Evolutionary conservation across 2,888 invertebrate species (phyloP), one percentile per base, ranked within the genome.

Genomic region (Phaonia tiefii): DNA sequence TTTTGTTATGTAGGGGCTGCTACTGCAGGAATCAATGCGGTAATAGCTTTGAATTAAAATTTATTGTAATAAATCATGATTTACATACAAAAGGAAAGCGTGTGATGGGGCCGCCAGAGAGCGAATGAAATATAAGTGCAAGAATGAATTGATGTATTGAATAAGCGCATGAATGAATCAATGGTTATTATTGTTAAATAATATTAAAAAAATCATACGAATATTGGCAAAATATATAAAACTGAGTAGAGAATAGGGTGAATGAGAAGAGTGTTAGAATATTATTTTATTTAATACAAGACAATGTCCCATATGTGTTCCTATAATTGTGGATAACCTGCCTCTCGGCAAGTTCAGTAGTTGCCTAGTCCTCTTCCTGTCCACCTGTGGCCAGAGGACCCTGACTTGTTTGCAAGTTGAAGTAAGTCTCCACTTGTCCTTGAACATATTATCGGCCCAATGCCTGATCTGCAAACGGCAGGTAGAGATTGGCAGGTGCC

Each of bases 41-140:
- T 75, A 78, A 81, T 81, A 75, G 78, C 63, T 78, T 75, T 78
- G 78, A 78, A 81, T 81, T 81, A 81, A 81, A 81, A 81, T 77
- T 81, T 75, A 81, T 78, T 81, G 75, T 78, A 78, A 75, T 81
- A 81, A 81, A 81, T 81, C 81, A 81, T 81, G 77, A 78, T 81
- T 75, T 75, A 72, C 75, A 78, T 77, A 54, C 74, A 60, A 75
- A 77, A 49, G 37, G 70, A 42, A 39, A 11, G 1, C 31, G 54
- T 63, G 20, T n/a, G n/a, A n/a, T 22, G 31, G 44, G 20, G 46
- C 56, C 22, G 10, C 58, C n/a, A 77, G 31, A 20, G 25, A 69
- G 22, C 3, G 39, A 4, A 13, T 15, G 10, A 67, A 63, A 54
- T 46, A 54, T 46, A 54, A 46, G 5, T 65, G 3, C 13, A 54